These are phyloP conservation scores for Fulmarus glacialis DNA, from an alignment of 2,113 vertebrate genomes.

Conservation along the genomic window DNA sequence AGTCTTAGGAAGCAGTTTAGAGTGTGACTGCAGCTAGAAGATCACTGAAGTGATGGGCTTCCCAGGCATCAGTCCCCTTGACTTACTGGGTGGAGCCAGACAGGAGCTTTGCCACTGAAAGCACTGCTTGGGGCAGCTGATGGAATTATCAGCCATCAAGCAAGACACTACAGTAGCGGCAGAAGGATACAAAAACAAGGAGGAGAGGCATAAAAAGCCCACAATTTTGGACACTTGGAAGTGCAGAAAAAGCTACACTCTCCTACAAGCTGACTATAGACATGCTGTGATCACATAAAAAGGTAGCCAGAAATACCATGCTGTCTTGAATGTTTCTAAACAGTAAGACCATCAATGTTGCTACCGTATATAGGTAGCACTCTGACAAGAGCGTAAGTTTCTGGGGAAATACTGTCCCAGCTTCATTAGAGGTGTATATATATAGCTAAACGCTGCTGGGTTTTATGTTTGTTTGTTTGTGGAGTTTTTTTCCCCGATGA, in stretches of 20 bases:
- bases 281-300: neutral
- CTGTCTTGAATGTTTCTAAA: neutral
- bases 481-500: accelerated
- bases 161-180: neutral
- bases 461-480: neutral
- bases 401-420: neutral
- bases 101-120: neutral
- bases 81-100: neutral
- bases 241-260: neutral
- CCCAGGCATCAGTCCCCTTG: neutral
- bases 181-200: neutral
- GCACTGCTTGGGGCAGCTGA: neutral
- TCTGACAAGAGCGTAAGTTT: neutral
- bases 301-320: neutral
- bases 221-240: neutral
- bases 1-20: neutral
- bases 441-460: neutral
- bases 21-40: neutral
- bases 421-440: neutral
- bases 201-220: neutral
- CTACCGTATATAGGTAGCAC: neutral
- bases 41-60: accelerated
- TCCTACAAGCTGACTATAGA: neutral
- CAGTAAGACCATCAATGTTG: neutral
- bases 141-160: neutral